These are phyloP conservation scores for Acanthurus leucopareius DNA, from an alignment of 2,797 vertebrate species.

Conservation along the genomic window DNA sequence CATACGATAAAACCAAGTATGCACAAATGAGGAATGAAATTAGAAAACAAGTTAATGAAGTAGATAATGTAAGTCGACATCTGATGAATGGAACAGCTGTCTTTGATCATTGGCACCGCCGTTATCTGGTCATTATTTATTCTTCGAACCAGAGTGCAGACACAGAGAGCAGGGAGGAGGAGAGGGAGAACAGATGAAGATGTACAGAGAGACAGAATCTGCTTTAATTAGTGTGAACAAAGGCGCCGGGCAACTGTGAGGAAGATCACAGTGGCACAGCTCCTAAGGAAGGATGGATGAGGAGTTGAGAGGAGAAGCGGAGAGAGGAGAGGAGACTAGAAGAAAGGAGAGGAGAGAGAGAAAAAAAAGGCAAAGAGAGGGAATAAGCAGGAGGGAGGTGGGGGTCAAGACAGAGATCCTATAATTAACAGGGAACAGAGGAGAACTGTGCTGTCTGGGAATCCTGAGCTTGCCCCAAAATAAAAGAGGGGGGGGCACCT, in stretches of 20 bases:
- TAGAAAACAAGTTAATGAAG: constrained; percentile 85
- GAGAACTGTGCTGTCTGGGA: constrained; percentile 84
- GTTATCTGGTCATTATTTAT: constrained; percentile 87
- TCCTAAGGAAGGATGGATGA: constrained; percentile 88
- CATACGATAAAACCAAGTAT: constrained; percentile 67
- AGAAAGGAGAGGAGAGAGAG: constrained; percentile 57
- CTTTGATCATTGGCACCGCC: constrained; percentile 81
- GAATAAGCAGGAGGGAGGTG: constrained; percentile 59
- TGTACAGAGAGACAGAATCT: constrained; percentile 94
- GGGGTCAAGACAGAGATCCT: constrained; percentile 86
- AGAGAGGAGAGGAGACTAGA: constrained; percentile 34
- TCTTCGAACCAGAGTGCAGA: constrained; percentile 82
- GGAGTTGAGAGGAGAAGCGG: constrained; percentile 26
- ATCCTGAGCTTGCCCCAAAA: constrained; percentile 82
- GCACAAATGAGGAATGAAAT: constrained; percentile 79
- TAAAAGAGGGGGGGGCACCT: constrained; percentile 50
- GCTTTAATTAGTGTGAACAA: constrained; percentile 98
- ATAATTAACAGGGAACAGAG: constrained; percentile 89
- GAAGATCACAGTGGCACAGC: constrained; percentile 92
- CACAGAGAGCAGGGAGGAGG: constrained; percentile 78
- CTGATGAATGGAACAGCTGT: constrained; percentile 87
- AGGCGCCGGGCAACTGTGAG: constrained; percentile 91
- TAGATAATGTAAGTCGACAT: constrained; percentile 85
- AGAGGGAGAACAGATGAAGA: constrained; percentile 91
- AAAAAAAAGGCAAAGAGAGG: constrained; percentile 25